Percentiles rank a stretch among this genome's conserved stretches.
Conservation (phyloP, 2,888 invertebrate species). For the Drosophila prolongata region DNA sequence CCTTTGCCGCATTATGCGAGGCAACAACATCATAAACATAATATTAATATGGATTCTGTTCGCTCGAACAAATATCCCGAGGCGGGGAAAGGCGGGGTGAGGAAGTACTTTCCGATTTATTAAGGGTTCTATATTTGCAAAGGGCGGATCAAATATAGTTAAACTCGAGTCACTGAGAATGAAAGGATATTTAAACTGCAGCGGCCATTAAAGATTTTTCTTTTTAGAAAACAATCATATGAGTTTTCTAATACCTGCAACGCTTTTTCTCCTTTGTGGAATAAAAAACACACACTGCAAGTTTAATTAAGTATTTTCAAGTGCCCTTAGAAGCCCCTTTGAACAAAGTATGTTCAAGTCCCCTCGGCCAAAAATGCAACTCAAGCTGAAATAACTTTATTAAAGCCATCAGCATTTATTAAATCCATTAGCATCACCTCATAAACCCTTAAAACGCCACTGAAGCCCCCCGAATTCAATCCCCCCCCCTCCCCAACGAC, state of each 20-base stretch:
- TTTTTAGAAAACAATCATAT: too few species aligned
- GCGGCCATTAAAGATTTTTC: background rate
- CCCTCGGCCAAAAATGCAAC: background rate
- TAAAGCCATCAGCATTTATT: constrained; percentile 43
- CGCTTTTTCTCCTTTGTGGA: too few species aligned
- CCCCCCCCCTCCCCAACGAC: background rate
- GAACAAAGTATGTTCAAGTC: background rate
- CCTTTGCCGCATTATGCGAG: constrained; percentile 64
- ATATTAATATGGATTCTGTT: constrained; percentile 61
- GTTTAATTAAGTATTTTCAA: background rate
- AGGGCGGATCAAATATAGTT: background rate
- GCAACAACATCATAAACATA: constrained; percentile 39
- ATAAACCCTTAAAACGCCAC: constrained; percentile 15
- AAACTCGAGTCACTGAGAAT: background rate
- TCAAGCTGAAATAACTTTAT: constrained; percentile 20
- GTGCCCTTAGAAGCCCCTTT: background rate
- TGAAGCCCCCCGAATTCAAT: constrained; percentile 13
- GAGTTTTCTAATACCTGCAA: too few species aligned
- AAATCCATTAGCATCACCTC: constrained; percentile 38
- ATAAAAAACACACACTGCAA: too few species aligned
- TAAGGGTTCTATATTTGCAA: background rate
- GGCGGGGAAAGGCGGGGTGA: background rate
- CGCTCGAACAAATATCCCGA: constrained; percentile 57
- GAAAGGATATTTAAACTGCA: too few species aligned
- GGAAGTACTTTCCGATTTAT: background rate